Evolutionary conservation across 2,797 vertebrate genomes (phyloP), one percentile per base, ranked within the genome.

Genomic region (Oryzias sinensis): DNA sequence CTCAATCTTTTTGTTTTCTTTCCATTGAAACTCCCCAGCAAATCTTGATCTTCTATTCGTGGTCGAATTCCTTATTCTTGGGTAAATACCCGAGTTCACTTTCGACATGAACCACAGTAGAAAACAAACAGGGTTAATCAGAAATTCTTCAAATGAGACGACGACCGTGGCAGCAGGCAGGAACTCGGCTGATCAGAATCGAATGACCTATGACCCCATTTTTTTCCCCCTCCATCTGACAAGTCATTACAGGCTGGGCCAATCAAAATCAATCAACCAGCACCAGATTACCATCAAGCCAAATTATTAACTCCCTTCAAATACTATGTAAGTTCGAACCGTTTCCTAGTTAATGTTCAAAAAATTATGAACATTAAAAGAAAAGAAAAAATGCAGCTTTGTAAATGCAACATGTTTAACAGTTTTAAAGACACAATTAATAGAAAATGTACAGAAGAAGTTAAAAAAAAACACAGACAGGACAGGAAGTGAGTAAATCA

Each of bases 141-240:
- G 67, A 64, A 56, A 69, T 53, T 4, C 49, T 22, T 45, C 45
- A 43, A 62, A 47, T 14, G 63, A 79, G 78, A 84, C 82, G 80
- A 69, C 77, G 70, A 66, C 68, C 75, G 79, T 80, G 84, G 86
- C 84, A 86, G 76, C 3, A 71, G 66, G 76, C 74, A 69, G 58
- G 76, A 90, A 84, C 82, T 83, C 68, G 50, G 45, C 76, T 72
- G 86, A 88, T 90, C 84, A 84, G 72, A 84, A 89, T 90, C 88
- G 72, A 64, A 72, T 79, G 81, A 89, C 85, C 83, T 88, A 3
- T 84, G 83, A 90, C 86, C 88, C 68, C 88, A 90, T 91, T 90
- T 91, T 86, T 89, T 37, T 13, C 33, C 71, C 71, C 83, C 56
- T 40, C 79, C 82, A 86, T 90, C 72, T 85, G 90, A 88, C 89